These are phyloP conservation scores for Prolemur simus DNA, from an alignment of 2,113 vertebrate species.

Conservation along the genomic window DNA sequence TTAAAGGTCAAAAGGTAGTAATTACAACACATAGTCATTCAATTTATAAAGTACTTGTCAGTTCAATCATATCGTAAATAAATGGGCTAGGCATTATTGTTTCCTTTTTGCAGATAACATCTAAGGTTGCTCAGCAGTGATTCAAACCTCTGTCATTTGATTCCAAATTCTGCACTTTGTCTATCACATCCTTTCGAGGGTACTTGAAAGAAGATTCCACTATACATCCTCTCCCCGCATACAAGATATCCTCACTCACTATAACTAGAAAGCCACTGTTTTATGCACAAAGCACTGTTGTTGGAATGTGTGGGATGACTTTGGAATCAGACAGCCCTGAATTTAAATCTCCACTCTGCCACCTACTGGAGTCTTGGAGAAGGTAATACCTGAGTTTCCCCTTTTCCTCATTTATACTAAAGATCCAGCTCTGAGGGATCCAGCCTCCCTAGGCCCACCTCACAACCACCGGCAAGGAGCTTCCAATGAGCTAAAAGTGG, in stretches of 20 bases:
- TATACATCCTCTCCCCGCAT: not conserved
- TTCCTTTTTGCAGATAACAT: not conserved
- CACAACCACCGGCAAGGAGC: not conserved
- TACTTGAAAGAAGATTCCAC: not conserved
- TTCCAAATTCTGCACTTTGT: not conserved
- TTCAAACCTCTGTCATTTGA: not conserved
- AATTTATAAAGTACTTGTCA: not conserved
- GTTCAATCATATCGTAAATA: not conserved
- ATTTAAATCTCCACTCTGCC: no score
- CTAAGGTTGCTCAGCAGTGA: not conserved
- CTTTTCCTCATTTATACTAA: not conserved
- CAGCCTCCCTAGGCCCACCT: not conserved
- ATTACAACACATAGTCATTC: not conserved
- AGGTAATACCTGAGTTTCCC: not conserved
- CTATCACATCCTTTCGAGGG: not conserved
- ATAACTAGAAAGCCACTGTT: not conserved
- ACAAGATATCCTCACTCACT: no score
- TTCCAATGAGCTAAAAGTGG: not conserved
- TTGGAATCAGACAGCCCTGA: not conserved
- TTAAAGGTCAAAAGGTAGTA: not conserved
- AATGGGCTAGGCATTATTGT: not conserved
- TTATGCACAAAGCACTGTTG: not conserved
- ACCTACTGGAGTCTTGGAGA: no score
- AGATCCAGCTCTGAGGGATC: not conserved
- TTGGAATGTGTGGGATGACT: accelerated